Evolutionary conservation across 2,888 invertebrate genomes (phyloP).

Genomic region (Scaptomyza polygonia): DNA sequence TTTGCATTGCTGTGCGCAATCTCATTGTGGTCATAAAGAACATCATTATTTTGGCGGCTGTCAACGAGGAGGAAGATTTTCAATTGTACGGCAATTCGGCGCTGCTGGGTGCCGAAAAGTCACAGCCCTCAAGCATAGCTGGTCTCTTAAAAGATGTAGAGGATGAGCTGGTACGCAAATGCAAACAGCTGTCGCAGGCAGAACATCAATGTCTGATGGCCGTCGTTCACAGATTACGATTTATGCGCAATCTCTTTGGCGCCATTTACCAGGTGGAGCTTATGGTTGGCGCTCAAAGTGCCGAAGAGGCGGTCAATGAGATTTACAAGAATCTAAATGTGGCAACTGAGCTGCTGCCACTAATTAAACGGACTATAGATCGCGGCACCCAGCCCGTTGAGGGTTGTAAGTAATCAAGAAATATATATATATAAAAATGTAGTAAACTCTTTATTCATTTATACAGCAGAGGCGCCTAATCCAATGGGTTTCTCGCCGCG

Average conservation of each 20-base stretch:
- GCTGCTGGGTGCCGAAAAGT: slow-evolving; percentile 89
- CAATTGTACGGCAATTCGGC: slow-evolving; percentile 95
- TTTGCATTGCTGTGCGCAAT: slow-evolving; percentile 94
- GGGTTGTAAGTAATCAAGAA: slow-evolving; percentile 71
- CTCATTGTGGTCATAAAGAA: slow-evolving; percentile 95
- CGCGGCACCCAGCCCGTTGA: slow-evolving; percentile 89
- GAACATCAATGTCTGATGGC: slow-evolving; percentile 87
- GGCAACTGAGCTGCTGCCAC: slow-evolving; percentile 92
- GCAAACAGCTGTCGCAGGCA: slow-evolving; percentile 85
- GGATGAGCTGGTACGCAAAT: slow-evolving; percentile 92
- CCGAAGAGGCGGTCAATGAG: slow-evolving; percentile 87
- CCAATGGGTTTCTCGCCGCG: slow-evolving; percentile 98
- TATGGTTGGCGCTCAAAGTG: slow-evolving; percentile 85
- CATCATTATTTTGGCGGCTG: slow-evolving; percentile 93
- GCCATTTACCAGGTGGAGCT: slow-evolving; percentile 85
- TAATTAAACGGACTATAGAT: slow-evolving; percentile 90
- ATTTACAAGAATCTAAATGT: slow-evolving; percentile 92
- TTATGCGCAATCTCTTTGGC: slow-evolving; percentile 94
- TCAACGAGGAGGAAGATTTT: slow-evolving; percentile 98
- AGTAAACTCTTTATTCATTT: not conserved
- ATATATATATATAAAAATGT: not conserved
- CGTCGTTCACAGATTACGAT: slow-evolving; percentile 92
- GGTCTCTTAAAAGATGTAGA: slow-evolving; percentile 94
- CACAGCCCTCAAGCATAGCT: slow-evolving; percentile 89
- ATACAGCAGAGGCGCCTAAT: slow-evolving; percentile 87